A percentile compares a stretch with the other conserved stretches of the same genome.
Evolutionary conservation across 1,140 invertebrate species (phyloP).

Genomic region (Diorhabda sublineata): DNA sequence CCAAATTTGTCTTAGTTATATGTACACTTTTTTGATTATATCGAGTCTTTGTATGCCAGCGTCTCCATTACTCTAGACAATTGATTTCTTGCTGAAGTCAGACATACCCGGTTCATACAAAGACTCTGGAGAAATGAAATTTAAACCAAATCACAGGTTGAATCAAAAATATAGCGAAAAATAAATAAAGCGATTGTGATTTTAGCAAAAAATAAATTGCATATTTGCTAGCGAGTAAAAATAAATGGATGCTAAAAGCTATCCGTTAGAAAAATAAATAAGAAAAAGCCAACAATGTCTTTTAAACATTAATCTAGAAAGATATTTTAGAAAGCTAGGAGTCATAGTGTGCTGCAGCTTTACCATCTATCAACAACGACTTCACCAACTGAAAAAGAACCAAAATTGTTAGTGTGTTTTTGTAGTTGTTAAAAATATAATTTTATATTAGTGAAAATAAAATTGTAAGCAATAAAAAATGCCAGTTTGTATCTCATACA

Average conservation of each 20-base stretch:
- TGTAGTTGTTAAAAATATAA: too few species aligned
- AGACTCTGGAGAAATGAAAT: slow-evolving; percentile 10
- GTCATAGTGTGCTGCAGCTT: slow-evolving; percentile 20
- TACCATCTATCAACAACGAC: slow-evolving; percentile 44
- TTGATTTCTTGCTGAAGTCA: background rate
- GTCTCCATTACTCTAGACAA: background rate
- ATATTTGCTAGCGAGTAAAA: slow-evolving; percentile 26
- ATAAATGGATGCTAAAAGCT: slow-evolving; percentile 6
- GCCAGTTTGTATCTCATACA: too few species aligned
- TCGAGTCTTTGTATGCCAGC: slow-evolving; percentile 11
- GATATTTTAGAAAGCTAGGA: slow-evolving; percentile 31
- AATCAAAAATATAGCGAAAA: background rate
- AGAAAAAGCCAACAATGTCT: slow-evolving; percentile 33
- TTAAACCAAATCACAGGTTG: slow-evolving; percentile 38
- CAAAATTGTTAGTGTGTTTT: background rate
- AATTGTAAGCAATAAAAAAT: too few species aligned
- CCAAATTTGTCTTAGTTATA: slow-evolving; percentile 23
- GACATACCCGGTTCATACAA: background rate
- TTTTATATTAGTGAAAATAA: too few species aligned
- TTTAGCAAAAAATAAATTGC: slow-evolving; percentile 19
- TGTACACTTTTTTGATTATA: slow-evolving; percentile 32
- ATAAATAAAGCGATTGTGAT: slow-evolving; percentile 21
- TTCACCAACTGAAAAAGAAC: slow-evolving; percentile 45
- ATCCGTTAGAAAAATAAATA: slow-evolving; percentile 16
- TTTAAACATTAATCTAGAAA: slow-evolving; percentile 22